A percentile compares a stretch with the other conserved stretches of the same genome.
These are phyloP conservation scores for Cerceris rybyensis DNA, from an alignment of 2,888 invertebrate species.

Conservation along the genomic window DNA sequence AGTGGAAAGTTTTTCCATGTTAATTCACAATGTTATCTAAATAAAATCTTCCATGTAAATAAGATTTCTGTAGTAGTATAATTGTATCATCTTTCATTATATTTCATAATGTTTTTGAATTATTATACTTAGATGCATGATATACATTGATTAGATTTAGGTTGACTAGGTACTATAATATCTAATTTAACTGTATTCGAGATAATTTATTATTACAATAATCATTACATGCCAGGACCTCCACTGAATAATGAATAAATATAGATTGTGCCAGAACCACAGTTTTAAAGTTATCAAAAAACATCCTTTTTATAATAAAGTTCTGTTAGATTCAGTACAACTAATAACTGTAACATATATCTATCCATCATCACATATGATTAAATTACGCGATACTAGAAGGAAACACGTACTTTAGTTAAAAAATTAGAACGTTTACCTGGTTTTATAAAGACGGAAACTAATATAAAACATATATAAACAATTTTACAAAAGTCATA, in stretches of 20 bases:
- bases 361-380: background rate
- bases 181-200: constrained; percentile 16
- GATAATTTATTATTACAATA: constrained; percentile 15
- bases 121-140: constrained; percentile 48
- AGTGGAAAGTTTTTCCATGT: too few relatives aligned
- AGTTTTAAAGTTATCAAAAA: constrained; percentile 27
- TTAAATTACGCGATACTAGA: background rate
- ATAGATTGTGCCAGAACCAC: constrained; percentile 7
- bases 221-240: constrained; percentile 44
- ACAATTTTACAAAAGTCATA: constrained; percentile 4
- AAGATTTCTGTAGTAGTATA: too few relatives aligned
- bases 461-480: background rate
- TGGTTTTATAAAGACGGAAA: background rate
- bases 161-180: constrained; percentile 21
- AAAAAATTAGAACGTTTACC: constrained; percentile 4
- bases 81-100: background rate
- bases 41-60: too few relatives aligned
- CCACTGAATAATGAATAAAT: constrained; percentile 28
- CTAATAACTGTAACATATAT: constrained; percentile 49
- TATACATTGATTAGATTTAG: constrained; percentile 20
- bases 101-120: constrained; percentile 22
- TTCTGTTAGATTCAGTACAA: constrained; percentile 35
- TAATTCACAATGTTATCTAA: too few relatives aligned
- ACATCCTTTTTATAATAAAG: constrained; percentile 15
- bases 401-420: background rate